A percentile compares a stretch with the other conserved stretches of the same genome.
phyloP scores from a whole-genome alignment of 2,113 vertebrate species.

The Eidolon helvum region DNA sequence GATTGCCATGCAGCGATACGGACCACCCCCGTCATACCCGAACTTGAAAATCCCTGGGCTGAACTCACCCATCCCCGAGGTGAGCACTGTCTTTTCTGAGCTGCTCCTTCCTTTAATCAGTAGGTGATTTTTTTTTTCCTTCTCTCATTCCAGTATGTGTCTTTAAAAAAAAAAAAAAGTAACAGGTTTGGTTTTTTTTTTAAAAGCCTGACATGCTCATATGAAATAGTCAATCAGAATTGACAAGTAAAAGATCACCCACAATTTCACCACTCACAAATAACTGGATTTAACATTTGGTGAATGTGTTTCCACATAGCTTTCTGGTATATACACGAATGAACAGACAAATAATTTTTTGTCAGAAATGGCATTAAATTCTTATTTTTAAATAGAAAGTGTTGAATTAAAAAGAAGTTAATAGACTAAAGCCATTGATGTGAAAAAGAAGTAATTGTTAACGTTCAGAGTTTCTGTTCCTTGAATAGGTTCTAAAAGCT shows the following conservation, averaged over 20 bases:
- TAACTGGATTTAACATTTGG: neutral
- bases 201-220: neutral
- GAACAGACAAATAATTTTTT: neutral
- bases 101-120: neutral
- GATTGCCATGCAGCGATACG: slow-evolving; percentile 95
- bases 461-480: neutral
- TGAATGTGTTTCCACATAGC: neutral
- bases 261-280: neutral
- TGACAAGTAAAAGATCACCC: neutral
- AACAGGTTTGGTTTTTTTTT: neutral
- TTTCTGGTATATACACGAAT: neutral
- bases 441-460: neutral
- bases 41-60: slow-evolving; percentile 94
- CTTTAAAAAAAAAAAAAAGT: neutral
- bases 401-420: neutral
- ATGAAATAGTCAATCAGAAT: neutral
- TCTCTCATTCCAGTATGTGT: neutral
- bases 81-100: slow-evolving; percentile 47
- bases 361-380: neutral
- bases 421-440: neutral
- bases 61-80: slow-evolving; percentile 94
- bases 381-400: neutral
- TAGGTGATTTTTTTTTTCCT: neutral
- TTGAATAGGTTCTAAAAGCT: slow-evolving; percentile 1
- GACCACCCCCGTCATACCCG: slow-evolving; percentile 93